Percentiles rank a stretch among this genome's conserved stretches.
These are phyloP conservation scores for Trichoplusia ni DNA, from an alignment of 1,140 invertebrate species.

Conservation along the genomic window DNA sequence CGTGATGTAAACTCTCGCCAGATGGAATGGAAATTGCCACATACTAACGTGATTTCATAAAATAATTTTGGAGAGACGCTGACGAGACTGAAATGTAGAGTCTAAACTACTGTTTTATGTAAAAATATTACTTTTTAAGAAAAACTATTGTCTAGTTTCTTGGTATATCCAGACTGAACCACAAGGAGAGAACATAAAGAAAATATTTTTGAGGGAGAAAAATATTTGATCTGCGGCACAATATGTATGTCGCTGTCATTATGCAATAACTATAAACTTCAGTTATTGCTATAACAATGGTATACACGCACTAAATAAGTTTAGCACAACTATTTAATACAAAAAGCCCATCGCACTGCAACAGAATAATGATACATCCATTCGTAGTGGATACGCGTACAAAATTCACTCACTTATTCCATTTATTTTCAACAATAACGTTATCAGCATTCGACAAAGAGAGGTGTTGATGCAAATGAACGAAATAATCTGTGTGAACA, in stretches of 20 bases:
- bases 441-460: conserved; percentile 36
- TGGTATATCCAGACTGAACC: too few relatives aligned
- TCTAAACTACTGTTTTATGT: background rate
- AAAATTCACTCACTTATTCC: conserved; percentile 18
- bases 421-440: conserved; percentile 28
- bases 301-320: conserved; percentile 1
- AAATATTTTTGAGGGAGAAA: too few relatives aligned
- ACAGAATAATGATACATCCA: conserved; percentile 13
- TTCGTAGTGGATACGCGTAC: conserved; percentile 8
- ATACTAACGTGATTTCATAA: conserved; percentile 2
- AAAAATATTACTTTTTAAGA: background rate
- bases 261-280: too few relatives aligned
- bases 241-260: background rate
- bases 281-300: too few relatives aligned
- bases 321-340: conserved; percentile 20
- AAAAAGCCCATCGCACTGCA: conserved; percentile 11
- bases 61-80: conserved; percentile 13
- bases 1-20: conserved; percentile 16
- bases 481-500: conserved; percentile 32
- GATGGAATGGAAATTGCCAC: conserved; percentile 24
- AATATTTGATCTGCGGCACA: background rate
- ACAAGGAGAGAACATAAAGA: too few relatives aligned
- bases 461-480: conserved; percentile 39
- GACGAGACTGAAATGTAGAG: background rate
- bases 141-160: background rate